Conservation (phyloP, 2,888 invertebrate species). For the Eugnorisma glareosa region DNA sequence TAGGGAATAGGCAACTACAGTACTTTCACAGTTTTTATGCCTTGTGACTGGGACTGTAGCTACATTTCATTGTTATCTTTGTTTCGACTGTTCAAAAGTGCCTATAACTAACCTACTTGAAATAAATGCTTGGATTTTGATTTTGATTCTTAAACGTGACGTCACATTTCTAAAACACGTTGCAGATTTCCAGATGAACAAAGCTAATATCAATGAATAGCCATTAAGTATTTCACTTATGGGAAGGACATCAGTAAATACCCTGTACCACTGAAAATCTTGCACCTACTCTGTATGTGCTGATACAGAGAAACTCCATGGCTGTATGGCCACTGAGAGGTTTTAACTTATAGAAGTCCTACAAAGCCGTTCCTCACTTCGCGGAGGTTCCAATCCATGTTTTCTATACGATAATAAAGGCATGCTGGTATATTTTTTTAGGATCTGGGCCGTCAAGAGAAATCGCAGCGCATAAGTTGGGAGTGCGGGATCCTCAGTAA, state of each 20-base stretch:
- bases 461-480: background rate
- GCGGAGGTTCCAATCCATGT: background rate
- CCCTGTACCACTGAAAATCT: background rate
- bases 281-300: background rate
- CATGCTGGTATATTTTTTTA: background rate
- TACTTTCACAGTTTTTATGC: too few relatives aligned
- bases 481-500: background rate
- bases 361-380: background rate
- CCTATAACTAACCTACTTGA: too few relatives aligned
- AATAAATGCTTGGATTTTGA: too few relatives aligned
- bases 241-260: background rate
- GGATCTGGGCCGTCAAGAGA: background rate
- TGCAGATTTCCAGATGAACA: background rate
- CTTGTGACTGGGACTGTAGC: too few relatives aligned
- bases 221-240: background rate
- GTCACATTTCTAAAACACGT: background rate
- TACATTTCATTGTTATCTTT: too few relatives aligned
- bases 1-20: too few relatives aligned
- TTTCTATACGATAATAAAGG: background rate
- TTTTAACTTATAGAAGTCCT: background rate
- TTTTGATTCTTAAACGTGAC: background rate
- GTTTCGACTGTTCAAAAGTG: too few relatives aligned
- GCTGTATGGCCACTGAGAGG: background rate
- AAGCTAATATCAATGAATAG: background rate
- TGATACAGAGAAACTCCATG: background rate